These are phyloP conservation scores for Eulemur albifrons DNA, from an alignment of 2,797 vertebrate genomes.

Conservation along the genomic window DNA sequence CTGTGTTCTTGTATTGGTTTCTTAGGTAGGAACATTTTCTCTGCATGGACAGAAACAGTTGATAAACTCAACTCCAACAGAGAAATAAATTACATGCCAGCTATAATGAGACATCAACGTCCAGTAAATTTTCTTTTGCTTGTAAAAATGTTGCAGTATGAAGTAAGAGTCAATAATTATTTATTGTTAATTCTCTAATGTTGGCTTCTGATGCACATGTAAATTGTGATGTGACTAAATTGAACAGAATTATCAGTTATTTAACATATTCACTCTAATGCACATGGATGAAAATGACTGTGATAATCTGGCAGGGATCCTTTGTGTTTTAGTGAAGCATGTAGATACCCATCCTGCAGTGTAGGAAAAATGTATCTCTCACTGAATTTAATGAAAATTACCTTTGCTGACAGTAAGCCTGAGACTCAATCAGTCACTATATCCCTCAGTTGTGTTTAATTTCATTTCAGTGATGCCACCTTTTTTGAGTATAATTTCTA, in stretches of 20 bases:
- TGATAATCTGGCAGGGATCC: neutral
- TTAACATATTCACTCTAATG: constrained; percentile 55
- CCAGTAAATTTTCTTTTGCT: constrained; percentile 82
- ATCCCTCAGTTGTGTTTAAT: neutral
- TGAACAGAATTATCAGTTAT: constrained; percentile 63
- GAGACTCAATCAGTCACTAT: neutral
- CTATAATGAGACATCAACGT: constrained; percentile 84
- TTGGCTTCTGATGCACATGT: constrained; percentile 52
- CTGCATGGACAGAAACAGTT: constrained; percentile 83
- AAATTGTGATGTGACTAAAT: constrained; percentile 62
- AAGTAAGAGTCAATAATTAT: constrained; percentile 80
- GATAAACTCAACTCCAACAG: constrained; percentile 85
- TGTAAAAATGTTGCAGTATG: constrained; percentile 64
- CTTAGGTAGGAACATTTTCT: constrained; percentile 83
- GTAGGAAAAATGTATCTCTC: neutral
- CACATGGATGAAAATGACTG: constrained; percentile 12
- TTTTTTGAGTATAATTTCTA: constrained; percentile 25
- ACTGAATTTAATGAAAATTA: constrained; percentile 10
- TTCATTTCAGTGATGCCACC: neutral
- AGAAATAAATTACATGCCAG: constrained; percentile 87
- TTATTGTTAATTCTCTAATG: constrained; percentile 84
- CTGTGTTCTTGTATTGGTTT: constrained; percentile 83
- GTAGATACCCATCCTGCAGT: neutral
- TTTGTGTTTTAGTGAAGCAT: constrained; percentile 5
- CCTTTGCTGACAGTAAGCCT: neutral